phyloP scores from a whole-genome alignment of 2,113 vertebrate genomes.

The Corythoichthys haematopterus region DNA sequence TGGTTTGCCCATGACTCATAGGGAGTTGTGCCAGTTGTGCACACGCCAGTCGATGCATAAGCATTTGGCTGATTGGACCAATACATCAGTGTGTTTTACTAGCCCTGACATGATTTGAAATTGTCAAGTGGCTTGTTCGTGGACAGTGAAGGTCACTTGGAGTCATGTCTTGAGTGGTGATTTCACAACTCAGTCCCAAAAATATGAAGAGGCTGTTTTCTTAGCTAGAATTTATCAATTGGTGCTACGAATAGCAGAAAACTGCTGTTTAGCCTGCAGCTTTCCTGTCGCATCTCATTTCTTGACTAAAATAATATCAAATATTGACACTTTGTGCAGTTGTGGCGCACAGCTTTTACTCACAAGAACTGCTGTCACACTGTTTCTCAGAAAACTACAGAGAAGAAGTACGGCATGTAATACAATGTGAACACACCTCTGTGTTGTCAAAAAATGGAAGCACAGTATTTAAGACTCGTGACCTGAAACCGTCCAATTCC shows the following conservation, averaged over 20 bases:
- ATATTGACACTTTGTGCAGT: slow-evolving; percentile 2
- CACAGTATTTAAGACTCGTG: not conserved
- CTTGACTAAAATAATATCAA: not conserved
- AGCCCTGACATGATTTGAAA: not conserved
- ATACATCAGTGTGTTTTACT: slow-evolving; percentile 4
- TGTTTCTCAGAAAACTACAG: not conserved
- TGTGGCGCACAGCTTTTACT: not conserved
- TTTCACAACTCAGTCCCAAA: not conserved
- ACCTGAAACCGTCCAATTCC: not conserved
- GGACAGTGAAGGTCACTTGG: not conserved
- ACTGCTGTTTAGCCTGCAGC: slow-evolving; percentile 6
- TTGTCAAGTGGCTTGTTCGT: not conserved
- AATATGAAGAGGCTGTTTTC: not conserved
- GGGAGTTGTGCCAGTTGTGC: slow-evolving; percentile 44
- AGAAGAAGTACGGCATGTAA: not conserved
- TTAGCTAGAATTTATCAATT: not conserved
- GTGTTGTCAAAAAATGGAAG: not conserved
- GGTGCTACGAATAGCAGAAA: not conserved
- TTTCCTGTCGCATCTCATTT: slow-evolving; percentile 3
- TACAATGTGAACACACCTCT: not conserved
- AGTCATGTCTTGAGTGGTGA: not conserved
- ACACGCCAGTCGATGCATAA: slow-evolving; percentile 17
- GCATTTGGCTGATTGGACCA: slow-evolving; percentile 10
- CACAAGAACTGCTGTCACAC: not conserved
- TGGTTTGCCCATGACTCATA: slow-evolving; percentile 53